These are phyloP conservation scores for Sminthopsis crassicaudata DNA, from an alignment of 2,113 vertebrate genomes.

Conservation along the genomic window DNA sequence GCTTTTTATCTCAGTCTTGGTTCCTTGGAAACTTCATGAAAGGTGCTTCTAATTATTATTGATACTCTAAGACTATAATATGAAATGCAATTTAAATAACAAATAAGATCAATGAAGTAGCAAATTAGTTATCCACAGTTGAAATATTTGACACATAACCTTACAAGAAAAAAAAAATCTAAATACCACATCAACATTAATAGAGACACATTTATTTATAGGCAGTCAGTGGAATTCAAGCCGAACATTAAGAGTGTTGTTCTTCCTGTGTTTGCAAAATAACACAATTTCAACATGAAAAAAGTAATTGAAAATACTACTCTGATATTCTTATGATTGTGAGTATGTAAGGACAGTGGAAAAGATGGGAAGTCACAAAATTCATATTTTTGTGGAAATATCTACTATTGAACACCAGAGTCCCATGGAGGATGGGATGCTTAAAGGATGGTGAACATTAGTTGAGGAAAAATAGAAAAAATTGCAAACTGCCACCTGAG, in stretches of 20 bases:
- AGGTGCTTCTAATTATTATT: conserved; percentile 42
- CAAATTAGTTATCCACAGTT: conserved; percentile 50
- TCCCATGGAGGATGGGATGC: background rate
- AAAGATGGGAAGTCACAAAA: background rate
- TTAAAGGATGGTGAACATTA: background rate
- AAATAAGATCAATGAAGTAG: conserved; percentile 55
- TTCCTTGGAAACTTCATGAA: conserved; percentile 10
- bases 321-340: background rate
- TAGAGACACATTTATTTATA: background rate
- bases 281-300: background rate
- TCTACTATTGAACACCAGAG: background rate
- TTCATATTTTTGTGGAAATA: background rate
- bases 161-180: conserved; percentile 53
- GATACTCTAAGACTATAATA: conserved; percentile 26
- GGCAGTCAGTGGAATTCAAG: background rate
- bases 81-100: conserved; percentile 55
- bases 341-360: background rate
- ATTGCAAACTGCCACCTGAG: background rate
- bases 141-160: conserved; percentile 62
- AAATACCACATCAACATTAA: conserved; percentile 42
- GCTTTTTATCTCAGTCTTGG: background rate
- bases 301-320: background rate
- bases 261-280: background rate
- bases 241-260: background rate
- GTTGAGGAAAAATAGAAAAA: background rate